These are phyloP conservation scores for Epizoanthus fatuus DNA, from an alignment of 92 coral and sea anemone species.

Conservation along the genomic window DNA sequence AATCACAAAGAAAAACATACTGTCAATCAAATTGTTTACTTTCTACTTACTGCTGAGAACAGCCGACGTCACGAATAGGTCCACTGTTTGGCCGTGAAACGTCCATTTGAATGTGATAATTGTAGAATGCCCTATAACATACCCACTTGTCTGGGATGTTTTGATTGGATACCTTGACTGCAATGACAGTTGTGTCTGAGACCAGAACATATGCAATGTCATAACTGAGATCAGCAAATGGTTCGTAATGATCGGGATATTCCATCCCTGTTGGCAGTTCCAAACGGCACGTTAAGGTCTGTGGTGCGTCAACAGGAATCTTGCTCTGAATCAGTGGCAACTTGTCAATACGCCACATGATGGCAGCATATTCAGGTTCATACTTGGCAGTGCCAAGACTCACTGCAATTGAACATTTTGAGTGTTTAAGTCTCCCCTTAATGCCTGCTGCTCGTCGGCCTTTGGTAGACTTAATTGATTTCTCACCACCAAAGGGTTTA, in stretches of 20 bases:
- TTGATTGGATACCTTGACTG: conserved; percentile 94
- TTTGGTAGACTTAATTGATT: conserved; percentile 93
- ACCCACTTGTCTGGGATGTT: conserved; percentile 95
- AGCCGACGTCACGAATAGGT: conserved; percentile 89
- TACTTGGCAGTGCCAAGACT: conserved; percentile 95
- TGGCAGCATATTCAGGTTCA: conserved; percentile 90
- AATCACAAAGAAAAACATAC: background rate
- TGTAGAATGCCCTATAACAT: conserved; percentile 86
- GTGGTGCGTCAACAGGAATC: conserved; percentile 97
- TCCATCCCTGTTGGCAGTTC: conserved; percentile 92
- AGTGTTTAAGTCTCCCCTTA: conserved; percentile 87
- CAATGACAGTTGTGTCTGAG: conserved; percentile 95
- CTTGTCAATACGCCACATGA: conserved; percentile 92
- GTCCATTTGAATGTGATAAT: conserved; percentile 90
- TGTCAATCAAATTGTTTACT: background rate
- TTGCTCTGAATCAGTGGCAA: conserved; percentile 94
- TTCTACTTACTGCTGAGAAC: conserved; percentile 83
- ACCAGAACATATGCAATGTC: conserved; percentile 91
- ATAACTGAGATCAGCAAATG: conserved; percentile 90
- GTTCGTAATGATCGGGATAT: conserved; percentile 88
- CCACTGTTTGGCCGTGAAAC: conserved; percentile 82
- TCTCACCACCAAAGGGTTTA: conserved; percentile 89
- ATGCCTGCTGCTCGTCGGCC: conserved; percentile 89
- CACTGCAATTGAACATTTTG: conserved; percentile 88
- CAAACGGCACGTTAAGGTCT: conserved; percentile 78